phyloP scores from a whole-genome alignment of 2,888 invertebrate genomes.

The Athetis lepigone region DNA sequence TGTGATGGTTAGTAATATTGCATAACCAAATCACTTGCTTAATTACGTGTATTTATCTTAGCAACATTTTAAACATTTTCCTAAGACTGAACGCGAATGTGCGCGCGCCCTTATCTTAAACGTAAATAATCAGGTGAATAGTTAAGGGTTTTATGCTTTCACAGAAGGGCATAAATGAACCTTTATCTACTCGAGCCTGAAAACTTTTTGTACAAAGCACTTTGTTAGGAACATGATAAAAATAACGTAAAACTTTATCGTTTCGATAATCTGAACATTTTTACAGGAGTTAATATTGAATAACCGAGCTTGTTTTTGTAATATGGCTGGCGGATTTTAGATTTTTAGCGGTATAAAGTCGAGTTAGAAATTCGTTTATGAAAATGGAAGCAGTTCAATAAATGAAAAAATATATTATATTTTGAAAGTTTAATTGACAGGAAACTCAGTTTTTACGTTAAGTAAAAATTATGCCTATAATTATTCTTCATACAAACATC shows the following conservation, averaged over 20 bases:
- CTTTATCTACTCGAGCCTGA: constrained; percentile 60
- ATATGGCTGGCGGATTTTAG: not conserved
- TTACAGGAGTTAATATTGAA: constrained; percentile 30
- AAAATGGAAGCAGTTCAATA: no score
- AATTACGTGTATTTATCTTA: no score
- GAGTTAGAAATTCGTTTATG: no score
- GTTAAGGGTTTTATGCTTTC: constrained; percentile 65
- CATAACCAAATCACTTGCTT: no score
- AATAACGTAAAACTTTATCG: constrained; percentile 51
- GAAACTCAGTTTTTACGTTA: no score
- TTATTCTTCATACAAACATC: no score
- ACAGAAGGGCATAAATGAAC: constrained; percentile 63
- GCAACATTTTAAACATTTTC: not conserved
- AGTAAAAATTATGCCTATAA: no score
- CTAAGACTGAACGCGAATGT: constrained; percentile 24
- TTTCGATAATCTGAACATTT: constrained; percentile 44
- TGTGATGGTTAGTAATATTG: no score
- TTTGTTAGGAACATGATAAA: constrained; percentile 62
- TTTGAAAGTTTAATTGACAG: no score
- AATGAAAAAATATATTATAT: no score
- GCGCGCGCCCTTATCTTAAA: constrained; percentile 36
- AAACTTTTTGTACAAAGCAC: constrained; percentile 54
- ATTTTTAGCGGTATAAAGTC: constrained; percentile 4
- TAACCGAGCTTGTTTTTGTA: constrained; percentile 28
- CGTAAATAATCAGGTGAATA: constrained; percentile 68